Evolutionary conservation across 1,140 invertebrate species (phyloP), one percentile per base, ranked within the genome.

Genomic region (Lucilia cuprina): DNA sequence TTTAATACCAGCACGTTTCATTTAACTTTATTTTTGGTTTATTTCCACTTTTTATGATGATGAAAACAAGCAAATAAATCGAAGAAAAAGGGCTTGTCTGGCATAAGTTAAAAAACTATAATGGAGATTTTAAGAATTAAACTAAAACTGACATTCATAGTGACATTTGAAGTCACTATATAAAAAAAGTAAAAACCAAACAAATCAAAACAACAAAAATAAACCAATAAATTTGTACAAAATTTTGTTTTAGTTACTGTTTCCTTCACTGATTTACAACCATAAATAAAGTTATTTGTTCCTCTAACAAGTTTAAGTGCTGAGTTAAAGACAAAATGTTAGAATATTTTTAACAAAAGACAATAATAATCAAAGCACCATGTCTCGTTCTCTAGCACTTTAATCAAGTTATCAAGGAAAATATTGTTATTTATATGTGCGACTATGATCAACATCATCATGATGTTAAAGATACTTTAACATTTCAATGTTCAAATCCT

Each of bases 61-160:
- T 70, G 65, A 70, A 70, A 70, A 70, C 65, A 14, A 12, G 3
- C 4, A 55, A 70, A 70, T 60, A 74, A 77, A 77, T 35, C 41
- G 17, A 34, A 35, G 74, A 13, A 80, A 80, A 80, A 80, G 77
- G 77, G 77, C 35, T 80, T 80, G 77, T 49, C 77, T 10, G 5
- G 34, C 13, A 77, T 41, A 41, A 80, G 21, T 50, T n/a, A 49
- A 80, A 35, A 35, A 77, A 47, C 8, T 35, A 78, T 17, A 13
- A 75, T n/a, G 41, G 8, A 5, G 75, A 75, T 41, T 30, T 12
- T 78, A 49, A 80, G 41, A 80, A 80, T 80, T 80, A 80, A 80
- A 80, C 77, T 50, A 80, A 80, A 80, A 80, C 47, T 80, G 77
- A 80, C 77, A 80, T 80, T 80, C 77, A 80, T 80, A 50, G 77